phyloP scores from a whole-genome alignment of 2,888 invertebrate genomes.

The Phania funesta region DNA sequence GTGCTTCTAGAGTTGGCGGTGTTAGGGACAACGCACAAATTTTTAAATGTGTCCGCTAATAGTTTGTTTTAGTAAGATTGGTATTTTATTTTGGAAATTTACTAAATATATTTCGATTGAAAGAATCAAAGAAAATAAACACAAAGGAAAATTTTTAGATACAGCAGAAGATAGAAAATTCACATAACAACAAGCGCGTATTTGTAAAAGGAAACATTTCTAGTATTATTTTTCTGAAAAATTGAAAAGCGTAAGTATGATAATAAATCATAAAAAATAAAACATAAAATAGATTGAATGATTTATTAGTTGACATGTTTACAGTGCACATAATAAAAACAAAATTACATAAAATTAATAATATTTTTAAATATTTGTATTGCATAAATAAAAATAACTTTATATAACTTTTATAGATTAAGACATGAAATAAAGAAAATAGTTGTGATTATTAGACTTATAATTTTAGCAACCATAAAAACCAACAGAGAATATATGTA shows the following conservation, averaged over 20 bases:
- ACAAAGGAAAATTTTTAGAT: slow-evolving; percentile 9
- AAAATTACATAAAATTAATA: too few relatives aligned
- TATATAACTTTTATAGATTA: too few relatives aligned
- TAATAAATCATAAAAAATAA: slow-evolving; percentile 7
- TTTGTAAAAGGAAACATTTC: slow-evolving; percentile 28
- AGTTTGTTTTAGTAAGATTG: background rate
- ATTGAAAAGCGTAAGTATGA: slow-evolving; percentile 6
- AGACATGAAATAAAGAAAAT: too few relatives aligned
- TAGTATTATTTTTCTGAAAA: slow-evolving; percentile 15
- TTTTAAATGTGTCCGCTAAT: slow-evolving; percentile 14
- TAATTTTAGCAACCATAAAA: too few relatives aligned
- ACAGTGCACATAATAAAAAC: background rate
- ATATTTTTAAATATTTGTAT: too few relatives aligned
- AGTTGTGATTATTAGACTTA: too few relatives aligned
- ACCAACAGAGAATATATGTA: too few relatives aligned
- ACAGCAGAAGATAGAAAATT: slow-evolving; percentile 46
- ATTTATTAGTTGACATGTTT: background rate
- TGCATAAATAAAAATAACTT: too few relatives aligned
- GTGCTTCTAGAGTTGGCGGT: background rate
- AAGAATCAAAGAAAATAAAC: background rate
- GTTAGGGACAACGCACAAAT: background rate
- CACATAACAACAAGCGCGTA: slow-evolving; percentile 62
- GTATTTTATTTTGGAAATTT: slow-evolving; percentile 1
- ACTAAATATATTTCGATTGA: background rate
- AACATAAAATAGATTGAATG: slow-evolving; percentile 8